These are phyloP conservation scores for Chionis minor DNA, from an alignment of 2,113 vertebrate genomes.

Conservation along the genomic window DNA sequence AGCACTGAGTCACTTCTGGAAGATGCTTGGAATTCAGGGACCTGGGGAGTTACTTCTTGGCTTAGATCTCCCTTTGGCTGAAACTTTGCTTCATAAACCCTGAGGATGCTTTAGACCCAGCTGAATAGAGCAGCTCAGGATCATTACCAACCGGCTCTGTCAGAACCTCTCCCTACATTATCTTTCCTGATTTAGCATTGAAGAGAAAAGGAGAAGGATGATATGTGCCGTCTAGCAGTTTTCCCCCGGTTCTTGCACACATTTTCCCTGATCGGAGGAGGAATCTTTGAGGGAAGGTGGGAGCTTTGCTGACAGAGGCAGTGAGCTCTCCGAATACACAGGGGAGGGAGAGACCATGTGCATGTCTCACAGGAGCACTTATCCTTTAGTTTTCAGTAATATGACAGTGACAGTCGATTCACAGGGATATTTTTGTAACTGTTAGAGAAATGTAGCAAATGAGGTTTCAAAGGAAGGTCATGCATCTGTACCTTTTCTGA, in stretches of 20 bases:
- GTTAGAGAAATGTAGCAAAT: not conserved
- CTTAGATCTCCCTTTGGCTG: not conserved
- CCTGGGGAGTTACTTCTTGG: not conserved
- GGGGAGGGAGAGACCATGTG: not conserved
- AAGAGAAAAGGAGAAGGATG: not conserved
- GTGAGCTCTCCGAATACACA: not conserved
- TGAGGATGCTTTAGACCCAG: not conserved
- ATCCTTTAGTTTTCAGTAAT: not conserved
- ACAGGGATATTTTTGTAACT: conserved; percentile 12
- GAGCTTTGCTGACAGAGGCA: not conserved
- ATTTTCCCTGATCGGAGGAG: not conserved
- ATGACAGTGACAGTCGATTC: not conserved
- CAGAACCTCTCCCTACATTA: not conserved
- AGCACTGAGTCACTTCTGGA: not conserved
- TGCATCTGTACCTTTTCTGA: not conserved
- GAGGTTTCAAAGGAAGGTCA: not conserved
- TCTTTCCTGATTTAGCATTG: not conserved
- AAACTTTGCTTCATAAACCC: not conserved
- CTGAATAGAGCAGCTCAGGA: not conserved
- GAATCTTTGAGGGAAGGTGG: not conserved
- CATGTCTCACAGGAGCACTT: not conserved
- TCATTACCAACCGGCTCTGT: not conserved
- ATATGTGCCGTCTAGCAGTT: not conserved
- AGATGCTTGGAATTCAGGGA: not conserved
- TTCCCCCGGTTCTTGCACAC: not conserved